Evolutionary conservation across 2,113 vertebrate genomes (phyloP).

Genomic region (Bungarus multicinctus): DNA sequence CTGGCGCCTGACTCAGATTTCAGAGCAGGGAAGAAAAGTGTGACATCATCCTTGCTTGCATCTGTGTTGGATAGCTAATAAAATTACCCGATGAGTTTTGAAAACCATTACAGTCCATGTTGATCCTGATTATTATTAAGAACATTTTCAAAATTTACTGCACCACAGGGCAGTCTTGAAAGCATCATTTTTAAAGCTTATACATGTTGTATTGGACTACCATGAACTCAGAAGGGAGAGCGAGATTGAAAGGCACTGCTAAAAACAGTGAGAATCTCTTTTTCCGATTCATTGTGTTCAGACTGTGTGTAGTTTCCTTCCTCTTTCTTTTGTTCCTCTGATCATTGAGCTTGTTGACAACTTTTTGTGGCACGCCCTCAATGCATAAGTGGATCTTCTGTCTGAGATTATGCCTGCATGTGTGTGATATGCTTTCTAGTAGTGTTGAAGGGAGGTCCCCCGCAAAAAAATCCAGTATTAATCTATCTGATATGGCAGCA

Average conservation of each 20-base stretch:
- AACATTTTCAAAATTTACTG: slow-evolving; percentile 80
- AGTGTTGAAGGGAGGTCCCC: not conserved
- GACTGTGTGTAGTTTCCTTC: slow-evolving; percentile 31
- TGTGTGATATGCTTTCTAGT: not conserved
- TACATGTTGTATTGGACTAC: slow-evolving; percentile 56
- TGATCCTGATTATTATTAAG: slow-evolving; percentile 81
- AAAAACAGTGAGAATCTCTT: slow-evolving; percentile 51
- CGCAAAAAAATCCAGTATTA: not conserved
- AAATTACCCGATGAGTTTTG: slow-evolving; percentile 77
- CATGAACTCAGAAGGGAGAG: not conserved
- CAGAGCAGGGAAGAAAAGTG: slow-evolving; percentile 70
- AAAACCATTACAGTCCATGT: slow-evolving; percentile 82
- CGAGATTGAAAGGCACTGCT: not conserved
- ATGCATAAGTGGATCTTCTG: not conserved
- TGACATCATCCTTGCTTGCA: slow-evolving; percentile 78
- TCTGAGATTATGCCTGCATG: not conserved
- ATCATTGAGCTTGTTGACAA: slow-evolving; percentile 42
- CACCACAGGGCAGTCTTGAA: slow-evolving; percentile 68
- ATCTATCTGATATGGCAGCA: not conserved
- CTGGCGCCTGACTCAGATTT: slow-evolving; percentile 77
- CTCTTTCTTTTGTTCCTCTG: slow-evolving; percentile 42
- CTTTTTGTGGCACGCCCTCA: slow-evolving; percentile 3
- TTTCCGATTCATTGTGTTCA: slow-evolving; percentile 53
- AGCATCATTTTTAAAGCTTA: slow-evolving; percentile 78
- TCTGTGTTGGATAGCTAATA: slow-evolving; percentile 77